A percentile compares a stretch with the other conserved stretches of the same genome.
These are phyloP conservation scores for Hepsetus odoe DNA, from an alignment of 2,113 vertebrate species.

Conservation along the genomic window DNA sequence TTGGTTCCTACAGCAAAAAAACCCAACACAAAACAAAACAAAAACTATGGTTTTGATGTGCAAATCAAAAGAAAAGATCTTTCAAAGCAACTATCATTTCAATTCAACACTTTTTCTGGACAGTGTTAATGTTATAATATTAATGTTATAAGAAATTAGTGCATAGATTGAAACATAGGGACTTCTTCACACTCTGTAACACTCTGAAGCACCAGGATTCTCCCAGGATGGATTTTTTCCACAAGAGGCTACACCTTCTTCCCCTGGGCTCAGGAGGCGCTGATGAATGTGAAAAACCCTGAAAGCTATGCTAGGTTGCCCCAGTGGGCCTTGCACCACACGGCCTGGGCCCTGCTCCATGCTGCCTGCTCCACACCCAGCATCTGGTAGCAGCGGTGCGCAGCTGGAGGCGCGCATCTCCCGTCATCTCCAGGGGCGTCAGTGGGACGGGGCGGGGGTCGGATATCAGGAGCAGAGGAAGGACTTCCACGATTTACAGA, in stretches of 20 bases:
- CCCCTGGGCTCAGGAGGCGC: not conserved
- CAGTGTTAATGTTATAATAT: too few relatives aligned
- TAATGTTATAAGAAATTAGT: not conserved
- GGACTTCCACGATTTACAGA: slow-evolving; percentile 33
- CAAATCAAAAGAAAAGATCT: too few relatives aligned
- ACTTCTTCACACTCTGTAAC: not conserved
- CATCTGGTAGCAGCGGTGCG: slow-evolving; percentile 38
- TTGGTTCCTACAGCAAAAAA: too few relatives aligned
- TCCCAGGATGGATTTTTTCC: not conserved
- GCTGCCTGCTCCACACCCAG: slow-evolving; percentile 7
- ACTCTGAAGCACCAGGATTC: not conserved
- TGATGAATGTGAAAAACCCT: slow-evolving; percentile 27
- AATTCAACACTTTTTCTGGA: too few relatives aligned
- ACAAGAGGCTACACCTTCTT: not conserved
- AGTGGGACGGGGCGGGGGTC: slow-evolving; percentile 22
- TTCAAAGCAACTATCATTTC: too few relatives aligned
- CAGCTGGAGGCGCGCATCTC: slow-evolving; percentile 46
- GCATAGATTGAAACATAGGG: not conserved
- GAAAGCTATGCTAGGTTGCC: not conserved
- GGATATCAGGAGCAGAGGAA: slow-evolving; percentile 44
- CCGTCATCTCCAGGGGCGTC: slow-evolving; percentile 37
- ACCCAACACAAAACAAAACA: too few relatives aligned
- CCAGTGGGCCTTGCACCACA: slow-evolving; percentile 16
- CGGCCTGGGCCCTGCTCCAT: slow-evolving; percentile 9
- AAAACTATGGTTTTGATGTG: too few relatives aligned